Evolutionary conservation across 1,140 invertebrate genomes (phyloP).

Genomic region (Lethocerus indicus): DNA sequence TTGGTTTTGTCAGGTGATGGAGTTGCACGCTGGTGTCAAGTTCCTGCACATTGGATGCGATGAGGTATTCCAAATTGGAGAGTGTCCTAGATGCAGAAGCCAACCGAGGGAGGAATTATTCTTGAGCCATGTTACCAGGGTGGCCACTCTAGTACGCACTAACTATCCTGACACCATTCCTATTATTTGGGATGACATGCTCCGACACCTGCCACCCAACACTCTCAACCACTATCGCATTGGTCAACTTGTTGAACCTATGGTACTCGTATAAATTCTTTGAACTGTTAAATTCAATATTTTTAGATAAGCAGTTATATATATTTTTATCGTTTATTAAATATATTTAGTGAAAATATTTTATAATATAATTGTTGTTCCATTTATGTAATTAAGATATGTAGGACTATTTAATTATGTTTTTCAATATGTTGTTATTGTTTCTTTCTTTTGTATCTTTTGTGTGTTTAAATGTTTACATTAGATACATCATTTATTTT

Average conservation of each 20-base stretch:
- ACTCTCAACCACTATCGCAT: slow-evolving; percentile 48
- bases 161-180: slow-evolving; percentile 45
- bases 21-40: slow-evolving; percentile 38
- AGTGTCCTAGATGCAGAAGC: slow-evolving; percentile 54
- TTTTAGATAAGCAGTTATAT: not conserved
- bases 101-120: slow-evolving; percentile 34
- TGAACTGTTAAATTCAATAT: too few relatives aligned
- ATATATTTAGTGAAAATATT: not conserved
- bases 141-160: slow-evolving; percentile 41
- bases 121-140: slow-evolving; percentile 47
- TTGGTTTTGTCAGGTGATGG: slow-evolving; percentile 39
- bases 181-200: slow-evolving; percentile 94
- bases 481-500: too few relatives aligned
- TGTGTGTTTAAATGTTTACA: too few relatives aligned
- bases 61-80: slow-evolving; percentile 68
- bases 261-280: too few relatives aligned
- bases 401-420: too few relatives aligned
- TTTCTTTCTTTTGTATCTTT: too few relatives aligned
- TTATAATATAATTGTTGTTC: too few relatives aligned
- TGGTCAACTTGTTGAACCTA: slow-evolving; percentile 61
- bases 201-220: slow-evolving; percentile 50
- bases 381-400: too few relatives aligned
- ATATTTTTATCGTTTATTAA: not conserved
- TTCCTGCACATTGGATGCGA: slow-evolving; percentile 68
- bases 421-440: too few relatives aligned